These are phyloP conservation scores for Metallyticus violacea DNA, from an alignment of 2,888 invertebrate species.

Conservation along the genomic window DNA sequence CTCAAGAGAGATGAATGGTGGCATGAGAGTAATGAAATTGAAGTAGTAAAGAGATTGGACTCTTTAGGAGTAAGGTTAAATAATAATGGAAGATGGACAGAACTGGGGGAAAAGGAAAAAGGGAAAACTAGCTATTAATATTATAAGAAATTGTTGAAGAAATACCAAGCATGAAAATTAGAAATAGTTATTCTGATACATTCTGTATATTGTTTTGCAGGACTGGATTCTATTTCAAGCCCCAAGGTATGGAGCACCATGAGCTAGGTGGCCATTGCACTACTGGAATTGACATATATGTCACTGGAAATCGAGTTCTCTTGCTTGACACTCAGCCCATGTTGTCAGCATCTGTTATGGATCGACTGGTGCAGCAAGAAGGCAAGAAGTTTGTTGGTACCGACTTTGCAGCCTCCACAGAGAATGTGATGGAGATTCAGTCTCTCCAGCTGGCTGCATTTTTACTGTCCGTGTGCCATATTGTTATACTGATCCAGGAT, in stretches of 20 bases:
- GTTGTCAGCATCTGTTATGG: slow-evolving; percentile 62
- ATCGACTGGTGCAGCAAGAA: slow-evolving; percentile 59
- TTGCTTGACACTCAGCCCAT: slow-evolving; percentile 86
- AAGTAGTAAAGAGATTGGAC: too few relatives aligned
- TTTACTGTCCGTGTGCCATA: slow-evolving; percentile 85
- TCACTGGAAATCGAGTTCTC: slow-evolving; percentile 73
- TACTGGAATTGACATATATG: slow-evolving; percentile 66
- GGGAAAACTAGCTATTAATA: too few relatives aligned
- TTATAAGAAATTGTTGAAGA: too few relatives aligned
- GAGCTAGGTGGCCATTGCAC: slow-evolving; percentile 75
- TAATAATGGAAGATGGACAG: too few relatives aligned
- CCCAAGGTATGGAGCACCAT: slow-evolving; percentile 58
- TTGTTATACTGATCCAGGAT: slow-evolving; percentile 84
- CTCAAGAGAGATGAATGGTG: too few relatives aligned
- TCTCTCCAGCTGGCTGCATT: slow-evolving; percentile 80
- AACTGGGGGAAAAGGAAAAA: too few relatives aligned
- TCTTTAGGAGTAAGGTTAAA: too few relatives aligned
- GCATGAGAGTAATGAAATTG: too few relatives aligned
- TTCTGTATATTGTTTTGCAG: slow-evolving; percentile 23
- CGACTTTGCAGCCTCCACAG: slow-evolving; percentile 55
- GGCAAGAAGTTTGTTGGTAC: slow-evolving; percentile 48
- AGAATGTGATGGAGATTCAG: slow-evolving; percentile 62
- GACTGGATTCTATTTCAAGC: slow-evolving; percentile 44
- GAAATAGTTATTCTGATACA: too few relatives aligned
- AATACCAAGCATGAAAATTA: too few relatives aligned